A percentile compares a stretch with the other conserved stretches of the same genome.
These are phyloP conservation scores for Dromococcyx pavoninus DNA, from an alignment of 2,797 vertebrate genomes.

Conservation along the genomic window DNA sequence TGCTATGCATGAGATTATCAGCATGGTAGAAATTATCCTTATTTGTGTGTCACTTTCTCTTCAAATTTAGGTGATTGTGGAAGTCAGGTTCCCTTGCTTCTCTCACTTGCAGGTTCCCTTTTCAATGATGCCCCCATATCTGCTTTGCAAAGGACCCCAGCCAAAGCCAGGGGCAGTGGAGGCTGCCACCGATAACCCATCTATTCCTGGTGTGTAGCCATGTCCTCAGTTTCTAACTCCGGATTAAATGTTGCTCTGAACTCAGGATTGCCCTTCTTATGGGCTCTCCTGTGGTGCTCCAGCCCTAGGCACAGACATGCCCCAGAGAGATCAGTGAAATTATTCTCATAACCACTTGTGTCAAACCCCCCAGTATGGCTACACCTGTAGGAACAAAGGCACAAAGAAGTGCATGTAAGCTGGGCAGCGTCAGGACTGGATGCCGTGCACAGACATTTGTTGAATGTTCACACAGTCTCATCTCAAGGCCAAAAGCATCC, in stretches of 20 bases:
- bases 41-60: not conserved
- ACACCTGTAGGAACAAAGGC: not conserved
- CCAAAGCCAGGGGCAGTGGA: not conserved
- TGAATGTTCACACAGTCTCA: rapidly evolving
- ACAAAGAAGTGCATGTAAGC: not conserved
- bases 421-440: rapidly evolving
- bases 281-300: not conserved
- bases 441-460: rapidly evolving
- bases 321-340: not conserved
- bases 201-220: not conserved
- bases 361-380: not conserved
- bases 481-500: not conserved
- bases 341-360: not conserved
- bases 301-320: rapidly evolving
- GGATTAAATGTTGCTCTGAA: not conserved
- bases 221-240: not conserved
- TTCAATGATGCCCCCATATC: not conserved
- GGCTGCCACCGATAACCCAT: not conserved
- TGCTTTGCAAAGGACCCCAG: not conserved
- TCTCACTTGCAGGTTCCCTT: not conserved
- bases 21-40: not conserved
- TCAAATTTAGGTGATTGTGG: not conserved
- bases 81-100: not conserved
- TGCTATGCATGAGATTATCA: not conserved
- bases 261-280: not conserved